These are phyloP conservation scores for Lamellibrachia columna DNA, from an alignment of 2,888 invertebrate species.

Conservation along the genomic window DNA sequence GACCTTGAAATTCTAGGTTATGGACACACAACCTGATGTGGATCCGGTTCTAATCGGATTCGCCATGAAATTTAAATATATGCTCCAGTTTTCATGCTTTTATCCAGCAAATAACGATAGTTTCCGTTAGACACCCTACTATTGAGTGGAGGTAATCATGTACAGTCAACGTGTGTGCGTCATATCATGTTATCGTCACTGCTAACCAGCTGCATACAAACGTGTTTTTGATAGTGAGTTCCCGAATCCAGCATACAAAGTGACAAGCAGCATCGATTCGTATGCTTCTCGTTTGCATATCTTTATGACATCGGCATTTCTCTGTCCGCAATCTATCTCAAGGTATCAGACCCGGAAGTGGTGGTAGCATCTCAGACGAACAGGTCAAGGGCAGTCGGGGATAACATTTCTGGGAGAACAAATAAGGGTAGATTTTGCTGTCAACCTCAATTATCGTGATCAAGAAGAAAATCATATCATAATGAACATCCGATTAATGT, in stretches of 20 bases:
- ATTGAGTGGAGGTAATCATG: not conserved
- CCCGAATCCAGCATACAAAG: conserved; percentile 4
- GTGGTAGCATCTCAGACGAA: not conserved
- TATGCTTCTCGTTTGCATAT: not conserved
- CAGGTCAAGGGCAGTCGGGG: not conserved
- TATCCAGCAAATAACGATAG: not conserved
- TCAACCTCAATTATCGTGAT: not conserved
- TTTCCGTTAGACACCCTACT: not conserved
- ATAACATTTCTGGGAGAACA: not conserved
- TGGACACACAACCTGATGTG: too few species aligned
- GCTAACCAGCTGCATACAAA: conserved; percentile 16
- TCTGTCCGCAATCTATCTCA: not conserved
- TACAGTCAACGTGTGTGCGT: not conserved
- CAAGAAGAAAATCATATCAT: not conserved
- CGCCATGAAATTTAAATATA: too few species aligned
- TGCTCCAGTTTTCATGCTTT: not conserved
- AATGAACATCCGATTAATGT: not conserved
- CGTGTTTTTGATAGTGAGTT: conserved; percentile 1
- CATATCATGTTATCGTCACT: not conserved
- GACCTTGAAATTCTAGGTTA: too few species aligned
- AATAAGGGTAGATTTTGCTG: not conserved
- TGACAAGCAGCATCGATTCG: conserved; percentile 4
- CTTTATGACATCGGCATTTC: not conserved
- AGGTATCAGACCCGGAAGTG: not conserved
- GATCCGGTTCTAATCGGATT: too few species aligned